phyloP scores from a whole-genome alignment of 1,140 invertebrate genomes.

The Saccostrea cuccullata region DNA sequence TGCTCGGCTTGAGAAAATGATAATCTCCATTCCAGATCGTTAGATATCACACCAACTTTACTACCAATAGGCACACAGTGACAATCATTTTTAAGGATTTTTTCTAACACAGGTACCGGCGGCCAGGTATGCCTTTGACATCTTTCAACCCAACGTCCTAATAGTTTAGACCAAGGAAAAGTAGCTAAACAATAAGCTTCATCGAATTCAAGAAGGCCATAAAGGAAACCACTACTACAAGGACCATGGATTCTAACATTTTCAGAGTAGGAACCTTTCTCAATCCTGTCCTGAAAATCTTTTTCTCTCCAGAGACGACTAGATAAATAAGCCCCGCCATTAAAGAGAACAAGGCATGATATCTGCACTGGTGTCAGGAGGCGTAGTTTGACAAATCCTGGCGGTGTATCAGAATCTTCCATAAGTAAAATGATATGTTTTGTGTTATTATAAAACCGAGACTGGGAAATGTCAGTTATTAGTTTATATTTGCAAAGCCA shows the following conservation, averaged over 20 bases:
- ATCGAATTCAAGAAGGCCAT: neutral
- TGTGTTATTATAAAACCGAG: neutral
- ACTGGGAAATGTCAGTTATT: neutral
- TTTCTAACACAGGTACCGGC: neutral
- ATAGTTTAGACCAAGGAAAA: neutral
- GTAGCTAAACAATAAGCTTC: neutral
- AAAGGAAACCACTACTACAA: neutral
- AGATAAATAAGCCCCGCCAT: neutral
- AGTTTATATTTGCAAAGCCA: neutral
- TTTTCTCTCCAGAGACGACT: neutral
- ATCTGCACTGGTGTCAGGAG: neutral
- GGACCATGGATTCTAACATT: neutral
- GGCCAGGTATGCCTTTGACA: slow-evolving; percentile 11
- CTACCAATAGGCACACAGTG: slow-evolving; percentile 37
- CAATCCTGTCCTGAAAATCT: neutral
- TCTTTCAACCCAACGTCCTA: neutral
- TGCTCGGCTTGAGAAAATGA: slow-evolving; percentile 46
- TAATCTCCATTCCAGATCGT: slow-evolving; percentile 42
- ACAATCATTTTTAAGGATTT: neutral
- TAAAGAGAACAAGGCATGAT: neutral
- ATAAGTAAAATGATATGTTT: neutral
- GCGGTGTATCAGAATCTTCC: neutral
- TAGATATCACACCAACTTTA: neutral
- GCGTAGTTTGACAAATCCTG: neutral
- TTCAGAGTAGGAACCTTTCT: neutral